Evolutionary conservation across 2,888 invertebrate genomes (phyloP).

Genomic region (Tipula helvola): DNA sequence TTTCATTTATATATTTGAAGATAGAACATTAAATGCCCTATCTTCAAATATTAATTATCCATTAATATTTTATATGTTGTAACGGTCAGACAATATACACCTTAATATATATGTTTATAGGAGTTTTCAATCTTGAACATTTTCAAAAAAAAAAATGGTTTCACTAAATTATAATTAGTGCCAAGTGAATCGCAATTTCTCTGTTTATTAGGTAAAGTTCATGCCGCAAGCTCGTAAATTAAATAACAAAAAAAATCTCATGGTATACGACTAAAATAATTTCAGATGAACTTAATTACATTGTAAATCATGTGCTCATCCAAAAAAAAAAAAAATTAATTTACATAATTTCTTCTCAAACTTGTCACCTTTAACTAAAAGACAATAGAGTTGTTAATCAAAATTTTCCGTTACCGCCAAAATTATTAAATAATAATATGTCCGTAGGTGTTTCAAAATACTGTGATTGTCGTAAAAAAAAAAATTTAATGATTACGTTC

Average conservation of each 20-base stretch:
- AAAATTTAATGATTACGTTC: background rate
- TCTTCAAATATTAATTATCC: no score
- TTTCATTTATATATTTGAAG: background rate
- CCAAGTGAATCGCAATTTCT: background rate
- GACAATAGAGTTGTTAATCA: background rate
- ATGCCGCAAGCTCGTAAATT: no score
- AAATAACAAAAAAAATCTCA: no score
- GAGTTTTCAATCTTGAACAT: background rate
- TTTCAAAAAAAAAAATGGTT: background rate
- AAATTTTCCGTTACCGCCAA: background rate
- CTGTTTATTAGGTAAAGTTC: no score
- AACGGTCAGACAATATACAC: background rate
- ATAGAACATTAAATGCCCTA: background rate
- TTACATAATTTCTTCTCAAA: background rate
- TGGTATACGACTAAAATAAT: background rate
- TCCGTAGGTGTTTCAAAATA: background rate
- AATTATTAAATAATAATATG: background rate
- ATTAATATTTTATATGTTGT: background rate
- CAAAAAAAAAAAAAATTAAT: background rate
- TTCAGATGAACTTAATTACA: background rate
- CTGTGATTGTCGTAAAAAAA: background rate
- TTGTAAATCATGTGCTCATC: background rate
- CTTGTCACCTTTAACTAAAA: background rate
- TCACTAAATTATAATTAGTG: background rate
- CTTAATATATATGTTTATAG: background rate